Evolutionary conservation across 2,797 vertebrate species (phyloP).

Genomic region (Scolopax bukidnonensis): DNA sequence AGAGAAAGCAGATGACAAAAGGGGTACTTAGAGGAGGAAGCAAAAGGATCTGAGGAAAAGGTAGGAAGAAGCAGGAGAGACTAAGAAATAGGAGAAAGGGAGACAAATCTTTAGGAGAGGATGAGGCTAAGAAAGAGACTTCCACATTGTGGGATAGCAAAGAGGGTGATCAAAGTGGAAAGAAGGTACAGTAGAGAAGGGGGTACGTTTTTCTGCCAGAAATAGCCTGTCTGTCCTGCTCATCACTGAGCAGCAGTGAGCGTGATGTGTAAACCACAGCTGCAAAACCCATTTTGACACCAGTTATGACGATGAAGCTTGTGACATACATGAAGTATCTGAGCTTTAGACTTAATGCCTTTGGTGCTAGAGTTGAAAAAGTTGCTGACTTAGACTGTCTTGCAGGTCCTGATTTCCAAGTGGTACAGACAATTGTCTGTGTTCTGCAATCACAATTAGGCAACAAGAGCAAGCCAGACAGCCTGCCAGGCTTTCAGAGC

Average conservation of each 20-base stretch:
- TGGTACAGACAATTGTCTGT: constrained; percentile 39
- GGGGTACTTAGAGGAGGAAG: background rate
- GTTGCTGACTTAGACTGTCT: constrained; percentile 39
- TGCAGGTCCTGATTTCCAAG: constrained; percentile 43
- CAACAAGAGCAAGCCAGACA: constrained; percentile 11
- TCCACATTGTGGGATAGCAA: background rate
- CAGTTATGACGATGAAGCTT: background rate
- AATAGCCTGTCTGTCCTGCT: background rate
- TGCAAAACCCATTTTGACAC: background rate
- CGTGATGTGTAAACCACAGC: background rate
- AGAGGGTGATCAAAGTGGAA: background rate
- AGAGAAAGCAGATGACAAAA: background rate
- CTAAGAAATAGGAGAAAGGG: background rate
- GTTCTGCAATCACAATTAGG: constrained; percentile 52
- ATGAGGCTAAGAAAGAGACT: background rate
- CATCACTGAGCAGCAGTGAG: background rate
- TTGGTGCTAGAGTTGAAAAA: constrained; percentile 9
- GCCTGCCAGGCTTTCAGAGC: background rate
- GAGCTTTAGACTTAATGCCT: background rate
- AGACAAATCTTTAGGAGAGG: background rate
- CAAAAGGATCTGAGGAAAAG: background rate
- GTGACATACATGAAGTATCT: background rate
- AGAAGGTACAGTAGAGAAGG: background rate
- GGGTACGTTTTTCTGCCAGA: background rate
- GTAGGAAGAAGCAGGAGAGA: background rate